Conservation (phyloP, 2,888 invertebrate genomes). For the Ashinkailepas kermadecensis region DNA sequence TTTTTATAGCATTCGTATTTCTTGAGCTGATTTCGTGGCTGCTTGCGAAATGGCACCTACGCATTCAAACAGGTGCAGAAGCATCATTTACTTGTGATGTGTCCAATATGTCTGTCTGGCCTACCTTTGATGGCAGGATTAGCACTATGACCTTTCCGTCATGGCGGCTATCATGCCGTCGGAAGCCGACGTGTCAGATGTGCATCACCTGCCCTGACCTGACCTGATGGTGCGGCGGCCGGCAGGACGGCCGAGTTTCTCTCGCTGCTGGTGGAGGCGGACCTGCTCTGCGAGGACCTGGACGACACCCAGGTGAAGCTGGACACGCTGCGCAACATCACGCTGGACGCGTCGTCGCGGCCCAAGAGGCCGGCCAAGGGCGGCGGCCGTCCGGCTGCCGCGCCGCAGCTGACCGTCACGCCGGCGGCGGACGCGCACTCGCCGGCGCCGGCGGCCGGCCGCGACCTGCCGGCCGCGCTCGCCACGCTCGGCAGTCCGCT, state of each 20-base stretch:
- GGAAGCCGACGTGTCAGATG: no score
- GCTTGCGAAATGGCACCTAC: no score
- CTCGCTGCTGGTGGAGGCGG: constrained; percentile 2
- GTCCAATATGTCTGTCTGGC: no score
- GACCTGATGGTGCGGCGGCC: no score
- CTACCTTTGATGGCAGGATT: no score
- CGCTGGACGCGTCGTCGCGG: neutral
- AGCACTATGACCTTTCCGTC: no score
- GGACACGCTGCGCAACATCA: constrained; percentile 1
- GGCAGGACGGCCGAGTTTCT: constrained; percentile 17
- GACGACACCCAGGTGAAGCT: constrained; percentile 14
- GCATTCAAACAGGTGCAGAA: no score
- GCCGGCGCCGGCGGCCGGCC: constrained; percentile 10
- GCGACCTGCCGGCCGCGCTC: neutral
- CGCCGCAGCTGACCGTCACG: neutral
- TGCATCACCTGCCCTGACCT: no score
- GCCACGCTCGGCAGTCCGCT: neutral
- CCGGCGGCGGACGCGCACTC: neutral
- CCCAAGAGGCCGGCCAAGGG: neutral
- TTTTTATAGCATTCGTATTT: no score
- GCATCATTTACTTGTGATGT: no score
- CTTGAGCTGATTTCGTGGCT: no score
- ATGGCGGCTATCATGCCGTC: no score
- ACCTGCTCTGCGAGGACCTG: constrained; percentile 12
- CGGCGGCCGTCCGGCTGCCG: neutral